A percentile compares a stretch with the other conserved stretches of the same genome.
phyloP scores from a whole-genome alignment of 2,797 vertebrate genomes.

The Podargus strigoides region DNA sequence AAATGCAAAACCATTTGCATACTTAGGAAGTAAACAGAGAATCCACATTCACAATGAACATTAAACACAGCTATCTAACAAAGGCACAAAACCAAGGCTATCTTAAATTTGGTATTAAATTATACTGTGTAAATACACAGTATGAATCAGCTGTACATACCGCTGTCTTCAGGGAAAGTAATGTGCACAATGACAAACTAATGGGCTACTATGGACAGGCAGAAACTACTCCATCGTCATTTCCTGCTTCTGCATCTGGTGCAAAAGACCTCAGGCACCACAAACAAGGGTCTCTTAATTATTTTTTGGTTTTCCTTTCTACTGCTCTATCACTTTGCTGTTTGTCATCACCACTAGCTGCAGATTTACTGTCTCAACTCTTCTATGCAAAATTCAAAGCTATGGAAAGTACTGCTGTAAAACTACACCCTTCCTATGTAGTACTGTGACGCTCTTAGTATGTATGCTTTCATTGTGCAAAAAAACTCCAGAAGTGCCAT shows the following conservation, averaged over 20 bases:
- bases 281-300: not conserved
- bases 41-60: constrained; percentile 15
- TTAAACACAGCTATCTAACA: not conserved
- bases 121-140: not conserved
- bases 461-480: not conserved
- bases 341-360: not conserved
- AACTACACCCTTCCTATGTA: not conserved
- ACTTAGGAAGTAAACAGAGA: constrained; percentile 5
- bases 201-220: not conserved
- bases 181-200: not conserved
- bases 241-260: not conserved
- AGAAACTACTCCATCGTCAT: not conserved
- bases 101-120: not conserved
- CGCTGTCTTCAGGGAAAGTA: not conserved
- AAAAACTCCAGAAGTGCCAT: not conserved
- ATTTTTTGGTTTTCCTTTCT: not conserved
- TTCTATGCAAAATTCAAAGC: not conserved
- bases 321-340: not conserved
- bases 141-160: not conserved
- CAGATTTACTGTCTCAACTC: not conserved
- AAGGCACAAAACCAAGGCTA: not conserved
- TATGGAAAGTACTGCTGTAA: not conserved
- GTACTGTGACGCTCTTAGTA: not conserved
- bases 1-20: constrained; percentile 33
- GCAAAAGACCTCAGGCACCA: not conserved